These are phyloP conservation scores for Callorhinus ursinus DNA, from an alignment of 2,113 vertebrate species.

Conservation along the genomic window DNA sequence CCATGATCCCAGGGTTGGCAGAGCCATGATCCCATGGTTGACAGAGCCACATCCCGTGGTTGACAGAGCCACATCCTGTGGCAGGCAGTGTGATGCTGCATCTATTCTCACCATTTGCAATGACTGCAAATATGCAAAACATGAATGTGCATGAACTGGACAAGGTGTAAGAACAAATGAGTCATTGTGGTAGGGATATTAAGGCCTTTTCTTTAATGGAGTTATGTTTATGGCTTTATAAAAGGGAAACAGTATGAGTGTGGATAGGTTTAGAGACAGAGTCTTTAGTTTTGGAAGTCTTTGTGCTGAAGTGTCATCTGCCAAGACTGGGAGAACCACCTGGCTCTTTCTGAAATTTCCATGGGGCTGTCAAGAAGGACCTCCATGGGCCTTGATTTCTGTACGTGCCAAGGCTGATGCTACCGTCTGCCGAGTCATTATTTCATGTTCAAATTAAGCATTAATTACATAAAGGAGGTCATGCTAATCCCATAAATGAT, in stretches of 20 bases:
- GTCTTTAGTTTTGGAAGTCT: not conserved
- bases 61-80: too few relatives aligned
- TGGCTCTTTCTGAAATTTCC: not conserved
- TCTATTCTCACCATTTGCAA: rapidly evolving
- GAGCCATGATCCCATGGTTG: not conserved
- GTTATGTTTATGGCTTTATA: not conserved
- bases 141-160: rapidly evolving
- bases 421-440: not conserved
- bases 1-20: not conserved
- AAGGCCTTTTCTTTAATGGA: not conserved
- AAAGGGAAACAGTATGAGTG: not conserved
- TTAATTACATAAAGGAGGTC: not conserved
- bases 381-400: not conserved
- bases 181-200: too few relatives aligned
- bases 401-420: not conserved
- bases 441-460: not conserved
- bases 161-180: not conserved
- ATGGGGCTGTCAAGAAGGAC: not conserved
- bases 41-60: not conserved
- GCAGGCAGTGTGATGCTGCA: not conserved
- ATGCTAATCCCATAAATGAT: not conserved
- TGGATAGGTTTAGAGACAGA: not conserved
- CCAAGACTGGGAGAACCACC: too few relatives aligned
- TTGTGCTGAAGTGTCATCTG: not conserved
- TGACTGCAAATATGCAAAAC: not conserved